Evolutionary conservation across 2,113 vertebrate genomes (phyloP).

Genomic region (Anas platyrhynchos): DNA sequence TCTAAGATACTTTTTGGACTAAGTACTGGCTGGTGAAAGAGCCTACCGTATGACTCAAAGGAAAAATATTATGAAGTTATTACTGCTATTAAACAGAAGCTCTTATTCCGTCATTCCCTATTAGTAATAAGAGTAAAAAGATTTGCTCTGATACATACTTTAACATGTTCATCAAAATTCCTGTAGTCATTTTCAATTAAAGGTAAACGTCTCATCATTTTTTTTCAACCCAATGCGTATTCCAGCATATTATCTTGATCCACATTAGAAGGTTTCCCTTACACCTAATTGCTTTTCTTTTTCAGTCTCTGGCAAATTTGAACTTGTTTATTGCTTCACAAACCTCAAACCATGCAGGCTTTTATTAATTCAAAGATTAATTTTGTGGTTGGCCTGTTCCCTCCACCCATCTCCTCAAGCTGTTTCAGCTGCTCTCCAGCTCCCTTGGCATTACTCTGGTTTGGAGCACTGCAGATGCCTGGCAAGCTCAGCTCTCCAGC

Average conservation of each 20-base stretch:
- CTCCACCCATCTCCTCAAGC: background rate
- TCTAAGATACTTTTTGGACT: background rate
- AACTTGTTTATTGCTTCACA: slow-evolving; percentile 56
- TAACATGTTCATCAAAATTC: background rate
- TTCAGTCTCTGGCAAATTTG: slow-evolving; percentile 16
- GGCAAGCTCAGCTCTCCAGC: background rate
- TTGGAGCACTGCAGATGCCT: background rate
- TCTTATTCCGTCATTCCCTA: background rate
- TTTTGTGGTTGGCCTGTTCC: slow-evolving; percentile 38
- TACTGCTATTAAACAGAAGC: slow-evolving; percentile 22
- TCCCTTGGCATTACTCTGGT: background rate
- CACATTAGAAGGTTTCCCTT: slow-evolving; percentile 19
- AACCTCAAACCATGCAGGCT: slow-evolving; percentile 41
- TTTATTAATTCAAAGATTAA: slow-evolving; percentile 55
- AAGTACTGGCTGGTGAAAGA: background rate
- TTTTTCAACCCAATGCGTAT: background rate
- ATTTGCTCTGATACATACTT: slow-evolving; percentile 2
- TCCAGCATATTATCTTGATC: slow-evolving; percentile 21
- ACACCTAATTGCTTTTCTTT: slow-evolving; percentile 51
- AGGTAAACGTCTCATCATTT: slow-evolving; percentile 18
- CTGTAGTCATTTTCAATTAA: slow-evolving; percentile 40
- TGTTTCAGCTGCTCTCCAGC: slow-evolving; percentile 18
- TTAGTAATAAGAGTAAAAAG: background rate
- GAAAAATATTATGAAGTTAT: slow-evolving; percentile 7
- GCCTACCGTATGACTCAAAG: background rate